These are phyloP conservation scores for Nephotettix cincticeps DNA, from an alignment of 1,140 invertebrate genomes.

Conservation along the genomic window DNA sequence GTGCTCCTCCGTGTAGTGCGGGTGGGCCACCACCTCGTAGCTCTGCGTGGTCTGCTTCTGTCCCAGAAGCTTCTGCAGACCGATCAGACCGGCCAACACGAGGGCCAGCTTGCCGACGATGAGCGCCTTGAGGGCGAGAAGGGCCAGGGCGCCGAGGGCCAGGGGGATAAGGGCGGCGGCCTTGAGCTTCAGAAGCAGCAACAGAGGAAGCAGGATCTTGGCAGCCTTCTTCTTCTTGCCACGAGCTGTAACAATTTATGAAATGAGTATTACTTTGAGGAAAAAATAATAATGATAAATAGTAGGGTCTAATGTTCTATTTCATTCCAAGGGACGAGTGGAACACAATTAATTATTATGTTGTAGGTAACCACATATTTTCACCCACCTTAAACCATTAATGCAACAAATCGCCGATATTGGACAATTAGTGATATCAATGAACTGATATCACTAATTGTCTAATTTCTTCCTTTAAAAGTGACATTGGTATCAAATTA, in stretches of 20 bases:
- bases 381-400: too few relatives aligned
- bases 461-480: too few relatives aligned
- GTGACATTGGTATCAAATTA: too few relatives aligned
- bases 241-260: conserved; percentile 47
- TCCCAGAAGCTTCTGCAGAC: conserved; percentile 73
- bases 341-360: too few relatives aligned
- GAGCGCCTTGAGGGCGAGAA: conserved; percentile 80
- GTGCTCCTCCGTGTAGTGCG: conserved; percentile 61
- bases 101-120: conserved; percentile 78
- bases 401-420: too few relatives aligned
- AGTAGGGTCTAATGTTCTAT: too few relatives aligned
- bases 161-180: conserved; percentile 73
- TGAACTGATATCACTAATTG: too few relatives aligned
- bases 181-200: conserved; percentile 75
- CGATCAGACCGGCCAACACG: conserved; percentile 70
- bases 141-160: conserved; percentile 70
- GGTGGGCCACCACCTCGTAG: conserved; percentile 72
- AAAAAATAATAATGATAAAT: too few relatives aligned
- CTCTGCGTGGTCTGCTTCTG: conserved; percentile 61
- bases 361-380: too few relatives aligned
- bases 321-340: too few relatives aligned
- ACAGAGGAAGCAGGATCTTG: conserved; percentile 68
- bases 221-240: conserved; percentile 58
- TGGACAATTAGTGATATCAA: too few relatives aligned
- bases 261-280: too few relatives aligned